These are phyloP conservation scores for Pachyramphus minor DNA, from an alignment of 2,113 vertebrate species.

Conservation along the genomic window DNA sequence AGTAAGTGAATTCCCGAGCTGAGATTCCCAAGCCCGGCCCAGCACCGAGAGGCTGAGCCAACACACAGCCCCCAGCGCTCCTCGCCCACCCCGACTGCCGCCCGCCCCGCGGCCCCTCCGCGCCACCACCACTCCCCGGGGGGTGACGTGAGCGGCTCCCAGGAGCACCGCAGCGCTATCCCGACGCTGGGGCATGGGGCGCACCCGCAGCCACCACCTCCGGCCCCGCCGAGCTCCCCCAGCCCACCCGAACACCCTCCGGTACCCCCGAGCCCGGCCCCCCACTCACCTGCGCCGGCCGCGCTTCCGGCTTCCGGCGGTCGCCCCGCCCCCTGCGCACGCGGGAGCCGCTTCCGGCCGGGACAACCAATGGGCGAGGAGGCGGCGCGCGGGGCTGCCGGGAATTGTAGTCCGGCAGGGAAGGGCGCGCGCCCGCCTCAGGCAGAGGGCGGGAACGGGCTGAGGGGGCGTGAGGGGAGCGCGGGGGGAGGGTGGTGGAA, in stretches of 20 bases:
- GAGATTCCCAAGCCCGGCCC: accelerated
- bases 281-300: background rate
- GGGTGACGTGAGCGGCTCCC: background rate
- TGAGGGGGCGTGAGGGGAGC: background rate
- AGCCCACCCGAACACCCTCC: no score
- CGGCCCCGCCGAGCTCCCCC: background rate
- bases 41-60: background rate
- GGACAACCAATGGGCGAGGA: background rate
- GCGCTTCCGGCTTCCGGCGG: background rate
- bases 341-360: background rate
- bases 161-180: background rate
- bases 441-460: no score
- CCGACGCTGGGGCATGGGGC: background rate
- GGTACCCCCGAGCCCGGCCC: background rate
- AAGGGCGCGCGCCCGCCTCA: background rate
- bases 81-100: background rate
- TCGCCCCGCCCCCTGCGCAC: background rate
- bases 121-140: background rate
- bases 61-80: background rate
- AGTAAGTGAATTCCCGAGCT: accelerated
- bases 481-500: no score
- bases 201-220: no score
- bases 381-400: background rate
- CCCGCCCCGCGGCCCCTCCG: background rate
- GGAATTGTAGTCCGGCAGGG: background rate